phyloP scores from a whole-genome alignment of 2,797 vertebrate species.

The Graptemys geographica region DNA sequence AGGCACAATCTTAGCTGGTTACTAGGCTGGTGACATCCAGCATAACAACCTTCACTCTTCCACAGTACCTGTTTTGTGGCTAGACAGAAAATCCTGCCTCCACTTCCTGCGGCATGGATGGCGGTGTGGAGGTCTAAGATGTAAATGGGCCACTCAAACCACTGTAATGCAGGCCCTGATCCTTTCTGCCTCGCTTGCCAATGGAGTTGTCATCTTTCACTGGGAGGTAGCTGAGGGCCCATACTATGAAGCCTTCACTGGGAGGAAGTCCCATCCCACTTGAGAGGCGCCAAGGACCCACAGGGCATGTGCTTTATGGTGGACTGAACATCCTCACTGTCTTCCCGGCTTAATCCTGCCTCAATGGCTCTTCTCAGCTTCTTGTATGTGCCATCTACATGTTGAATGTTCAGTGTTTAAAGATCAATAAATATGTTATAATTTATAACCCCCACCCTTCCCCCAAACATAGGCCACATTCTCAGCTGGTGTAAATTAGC shows the following conservation, averaged over 20 bases:
- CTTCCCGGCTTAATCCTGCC: neutral
- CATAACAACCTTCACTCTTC: neutral
- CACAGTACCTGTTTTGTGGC: neutral
- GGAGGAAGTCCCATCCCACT: conserved; percentile 29
- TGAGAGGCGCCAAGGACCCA: neutral
- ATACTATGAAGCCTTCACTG: neutral
- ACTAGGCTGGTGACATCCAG: neutral
- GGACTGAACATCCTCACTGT: neutral
- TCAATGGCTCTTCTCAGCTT: conserved; percentile 22
- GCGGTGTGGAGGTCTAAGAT: neutral
- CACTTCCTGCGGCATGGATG: neutral
- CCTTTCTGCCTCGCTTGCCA: neutral
- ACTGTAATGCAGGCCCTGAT: neutral
- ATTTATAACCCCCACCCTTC: neutral
- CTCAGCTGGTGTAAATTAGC: neutral
- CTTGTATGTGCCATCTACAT: neutral
- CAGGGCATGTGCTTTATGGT: conserved; percentile 30
- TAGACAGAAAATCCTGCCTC: neutral
- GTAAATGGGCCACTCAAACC: neutral
- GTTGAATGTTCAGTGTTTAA: neutral
- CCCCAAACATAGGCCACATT: neutral
- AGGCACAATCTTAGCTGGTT: neutral
- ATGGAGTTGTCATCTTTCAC: neutral
- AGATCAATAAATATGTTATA: neutral
- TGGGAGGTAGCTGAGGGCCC: neutral